Evolutionary conservation across 2,797 vertebrate genomes (phyloP).

Genomic region (Crocidura indochinensis): DNA sequence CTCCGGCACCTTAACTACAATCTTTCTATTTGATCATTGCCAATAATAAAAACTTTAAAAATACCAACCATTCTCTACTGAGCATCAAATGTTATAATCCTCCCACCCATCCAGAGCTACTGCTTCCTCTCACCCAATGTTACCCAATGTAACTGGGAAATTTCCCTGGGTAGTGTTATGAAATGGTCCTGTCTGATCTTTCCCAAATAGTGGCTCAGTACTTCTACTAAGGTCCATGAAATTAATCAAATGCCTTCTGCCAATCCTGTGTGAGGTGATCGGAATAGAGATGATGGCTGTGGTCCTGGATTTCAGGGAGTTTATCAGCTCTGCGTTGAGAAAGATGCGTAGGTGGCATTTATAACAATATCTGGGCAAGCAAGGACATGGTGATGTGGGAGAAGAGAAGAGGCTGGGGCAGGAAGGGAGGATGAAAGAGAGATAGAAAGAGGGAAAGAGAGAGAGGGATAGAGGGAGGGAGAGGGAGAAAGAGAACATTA

Average conservation of each 20-base stretch:
- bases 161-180: neutral
- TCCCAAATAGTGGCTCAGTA: neutral
- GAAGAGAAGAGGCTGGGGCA: neutral
- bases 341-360: neutral
- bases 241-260: neutral
- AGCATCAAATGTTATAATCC: neutral
- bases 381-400: accelerated
- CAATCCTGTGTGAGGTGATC: neutral
- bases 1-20: too few relatives aligned
- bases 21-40: neutral
- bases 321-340: neutral
- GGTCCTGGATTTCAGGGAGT: neutral
- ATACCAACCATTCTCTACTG: neutral
- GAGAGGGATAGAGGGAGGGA: too few relatives aligned
- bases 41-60: neutral
- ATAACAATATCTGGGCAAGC: neutral
- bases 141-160: constrained; percentile 15
- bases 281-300: neutral
- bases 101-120: neutral
- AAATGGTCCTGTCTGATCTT: neutral
- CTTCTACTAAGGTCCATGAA: neutral
- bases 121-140: neutral
- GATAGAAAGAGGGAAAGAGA: too few relatives aligned
- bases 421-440: too few relatives aligned
- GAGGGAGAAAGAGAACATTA: neutral